Conservation (phyloP, 2,113 vertebrate genomes). For the Pygoscelis antarcticus region DNA sequence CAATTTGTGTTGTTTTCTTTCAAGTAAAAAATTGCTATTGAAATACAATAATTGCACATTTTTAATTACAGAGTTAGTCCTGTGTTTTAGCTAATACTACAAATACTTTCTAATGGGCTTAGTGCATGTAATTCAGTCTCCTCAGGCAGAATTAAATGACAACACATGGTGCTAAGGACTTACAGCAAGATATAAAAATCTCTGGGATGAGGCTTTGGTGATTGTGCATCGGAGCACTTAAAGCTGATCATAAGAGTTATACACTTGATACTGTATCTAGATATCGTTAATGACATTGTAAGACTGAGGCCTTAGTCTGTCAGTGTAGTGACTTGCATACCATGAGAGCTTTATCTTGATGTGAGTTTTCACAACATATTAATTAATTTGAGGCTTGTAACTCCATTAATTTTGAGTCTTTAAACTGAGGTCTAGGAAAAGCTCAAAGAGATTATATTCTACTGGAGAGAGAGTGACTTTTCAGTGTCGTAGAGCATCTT, state of each 20-base stretch:
- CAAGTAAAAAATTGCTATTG: not conserved
- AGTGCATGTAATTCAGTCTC: not conserved
- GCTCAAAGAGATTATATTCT: not conserved
- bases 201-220: not conserved
- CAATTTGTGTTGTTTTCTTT: not conserved
- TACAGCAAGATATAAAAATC: not conserved
- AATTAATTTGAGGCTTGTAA: not conserved
- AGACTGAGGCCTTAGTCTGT: not conserved
- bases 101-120: not conserved
- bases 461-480: not conserved
- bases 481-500: rapidly evolving
- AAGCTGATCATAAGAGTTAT: not conserved
- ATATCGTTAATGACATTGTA: not conserved
- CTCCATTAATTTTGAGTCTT: not conserved
- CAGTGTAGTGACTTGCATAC: not conserved
- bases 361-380: not conserved
- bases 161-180: not conserved
- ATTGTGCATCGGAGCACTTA: not conserved
- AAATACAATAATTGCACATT: not conserved
- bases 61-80: not conserved
- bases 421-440: not conserved
- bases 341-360: not conserved
- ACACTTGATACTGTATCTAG: not conserved
- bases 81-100: not conserved
- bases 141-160: not conserved